Evolutionary conservation across 2,888 invertebrate genomes (phyloP).

Genomic region (Lacanobia wlatinum): DNA sequence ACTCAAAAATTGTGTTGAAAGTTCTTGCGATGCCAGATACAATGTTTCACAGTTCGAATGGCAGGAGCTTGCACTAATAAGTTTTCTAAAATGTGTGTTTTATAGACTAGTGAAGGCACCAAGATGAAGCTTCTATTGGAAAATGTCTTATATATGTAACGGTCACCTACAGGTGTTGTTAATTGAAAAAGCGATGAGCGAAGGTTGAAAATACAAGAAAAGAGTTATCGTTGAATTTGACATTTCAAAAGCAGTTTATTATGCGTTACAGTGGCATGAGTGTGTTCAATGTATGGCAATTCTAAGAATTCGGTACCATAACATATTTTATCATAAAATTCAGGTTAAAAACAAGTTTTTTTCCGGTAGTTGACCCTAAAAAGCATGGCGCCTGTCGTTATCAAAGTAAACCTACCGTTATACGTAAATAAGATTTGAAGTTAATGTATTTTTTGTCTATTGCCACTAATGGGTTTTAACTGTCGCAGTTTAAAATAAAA

Average conservation of each 20-base stretch:
- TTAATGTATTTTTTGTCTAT: conserved; percentile 55
- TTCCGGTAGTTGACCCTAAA: conserved; percentile 11
- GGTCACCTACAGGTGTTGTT: not conserved
- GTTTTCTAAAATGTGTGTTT: not conserved
- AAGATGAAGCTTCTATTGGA: not conserved
- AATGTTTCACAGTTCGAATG: not conserved
- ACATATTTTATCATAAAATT: not conserved
- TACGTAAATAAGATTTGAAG: conserved; percentile 28
- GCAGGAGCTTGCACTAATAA: not conserved
- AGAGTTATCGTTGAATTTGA: too few species aligned
- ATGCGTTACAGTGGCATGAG: not conserved
- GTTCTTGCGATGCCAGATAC: not conserved
- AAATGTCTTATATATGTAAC: too few species aligned
- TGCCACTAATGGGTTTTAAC: conserved; percentile 62
- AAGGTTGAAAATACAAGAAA: too few species aligned
- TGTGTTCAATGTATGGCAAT: not conserved
- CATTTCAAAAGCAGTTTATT: too few species aligned
- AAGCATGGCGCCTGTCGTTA: conserved; percentile 8
- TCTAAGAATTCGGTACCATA: not conserved
- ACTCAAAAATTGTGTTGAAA: not conserved
- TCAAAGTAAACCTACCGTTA: conserved; percentile 53
- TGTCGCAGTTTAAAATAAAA: conserved; percentile 53
- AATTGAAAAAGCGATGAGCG: not conserved
- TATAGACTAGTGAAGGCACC: not conserved
- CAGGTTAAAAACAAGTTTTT: not conserved